Conservation (phyloP, 2,113 vertebrate species). For the Cnemophilus loriae region DNA sequence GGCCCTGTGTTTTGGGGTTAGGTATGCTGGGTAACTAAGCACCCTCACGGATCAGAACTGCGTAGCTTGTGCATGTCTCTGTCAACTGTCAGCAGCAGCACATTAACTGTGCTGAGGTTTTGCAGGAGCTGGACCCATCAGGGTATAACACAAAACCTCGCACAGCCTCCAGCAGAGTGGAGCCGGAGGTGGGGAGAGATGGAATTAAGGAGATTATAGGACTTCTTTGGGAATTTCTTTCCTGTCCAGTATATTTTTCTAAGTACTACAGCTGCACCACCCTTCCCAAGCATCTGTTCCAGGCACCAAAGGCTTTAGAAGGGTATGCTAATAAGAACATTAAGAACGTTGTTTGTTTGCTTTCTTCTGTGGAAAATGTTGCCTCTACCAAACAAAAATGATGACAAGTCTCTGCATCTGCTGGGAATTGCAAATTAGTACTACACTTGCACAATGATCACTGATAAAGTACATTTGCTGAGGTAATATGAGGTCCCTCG, state of each 20-base stretch:
- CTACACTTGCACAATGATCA: conserved; percentile 9
- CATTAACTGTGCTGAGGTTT: neutral
- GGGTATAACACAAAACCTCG: neutral
- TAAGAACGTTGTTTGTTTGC: conserved; percentile 18
- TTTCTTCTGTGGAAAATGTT: conserved; percentile 28
- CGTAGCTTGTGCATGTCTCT: neutral
- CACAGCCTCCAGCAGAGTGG: neutral
- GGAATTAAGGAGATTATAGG: neutral
- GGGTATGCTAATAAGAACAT: neutral
- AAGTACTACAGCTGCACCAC: neutral
- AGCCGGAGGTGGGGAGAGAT: neutral
- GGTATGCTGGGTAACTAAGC: neutral
- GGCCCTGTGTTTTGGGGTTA: neutral
- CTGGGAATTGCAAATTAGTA: conserved; percentile 25
- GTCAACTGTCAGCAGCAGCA: neutral
- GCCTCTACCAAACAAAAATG: conserved; percentile 12
- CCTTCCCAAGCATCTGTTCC: conserved; percentile 1
- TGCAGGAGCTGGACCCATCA: neutral
- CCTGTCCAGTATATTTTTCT: neutral
- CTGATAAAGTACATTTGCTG: conserved; percentile 34
- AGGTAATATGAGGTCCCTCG: neutral
- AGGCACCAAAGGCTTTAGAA: neutral
- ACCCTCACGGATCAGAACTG: neutral
- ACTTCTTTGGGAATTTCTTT: neutral
- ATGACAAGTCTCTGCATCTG: conserved; percentile 38